These are phyloP conservation scores for Stegana nigrithorax DNA, from an alignment of 2,888 invertebrate genomes.

Conservation along the genomic window DNA sequence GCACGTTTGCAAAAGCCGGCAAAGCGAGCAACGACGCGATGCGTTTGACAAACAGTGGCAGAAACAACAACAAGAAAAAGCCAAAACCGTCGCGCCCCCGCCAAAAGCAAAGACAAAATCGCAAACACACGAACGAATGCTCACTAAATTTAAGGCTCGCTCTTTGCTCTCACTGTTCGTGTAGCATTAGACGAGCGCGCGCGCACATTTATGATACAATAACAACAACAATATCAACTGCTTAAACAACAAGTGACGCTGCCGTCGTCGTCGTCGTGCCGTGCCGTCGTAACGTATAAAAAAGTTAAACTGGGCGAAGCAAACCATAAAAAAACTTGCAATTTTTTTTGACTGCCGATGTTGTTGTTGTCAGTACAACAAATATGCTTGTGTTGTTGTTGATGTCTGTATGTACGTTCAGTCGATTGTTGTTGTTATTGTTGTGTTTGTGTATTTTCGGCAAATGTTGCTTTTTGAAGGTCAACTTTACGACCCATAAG, in stretches of 20 bases:
- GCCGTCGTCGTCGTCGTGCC: too few species aligned
- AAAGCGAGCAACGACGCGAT: conserved; percentile 10
- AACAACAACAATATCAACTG: conserved; percentile 37
- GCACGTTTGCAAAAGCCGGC: conserved; percentile 37
- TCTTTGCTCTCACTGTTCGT: conserved; percentile 34
- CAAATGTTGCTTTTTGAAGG: conserved; percentile 66
- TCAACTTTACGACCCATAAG: conserved; percentile 69
- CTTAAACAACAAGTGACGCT: too few species aligned
- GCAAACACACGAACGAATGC: conserved; percentile 5
- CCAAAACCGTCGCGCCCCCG: conserved; percentile 34
- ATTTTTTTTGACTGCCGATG: conserved; percentile 53
- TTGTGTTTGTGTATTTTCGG: conserved; percentile 47
- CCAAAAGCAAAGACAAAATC: conserved; percentile 7
- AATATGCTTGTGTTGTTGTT: conserved; percentile 32
- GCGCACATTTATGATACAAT: conserved; percentile 49
- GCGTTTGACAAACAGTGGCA: neutral
- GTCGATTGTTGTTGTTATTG: conserved; percentile 32
- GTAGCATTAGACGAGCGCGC: conserved; percentile 48
- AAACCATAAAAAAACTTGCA: conserved; percentile 43
- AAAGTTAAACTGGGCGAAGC: conserved; percentile 59
- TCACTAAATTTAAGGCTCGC: neutral
- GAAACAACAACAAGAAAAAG: neutral
- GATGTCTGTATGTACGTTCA: conserved; percentile 31
- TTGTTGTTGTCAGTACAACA: conserved; percentile 37
- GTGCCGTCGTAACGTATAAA: conserved; percentile 19